A percentile compares a stretch with the other conserved stretches of the same genome.
These are phyloP conservation scores for Lepus americanus DNA, from an alignment of 2,113 vertebrate genomes.

Conservation along the genomic window DNA sequence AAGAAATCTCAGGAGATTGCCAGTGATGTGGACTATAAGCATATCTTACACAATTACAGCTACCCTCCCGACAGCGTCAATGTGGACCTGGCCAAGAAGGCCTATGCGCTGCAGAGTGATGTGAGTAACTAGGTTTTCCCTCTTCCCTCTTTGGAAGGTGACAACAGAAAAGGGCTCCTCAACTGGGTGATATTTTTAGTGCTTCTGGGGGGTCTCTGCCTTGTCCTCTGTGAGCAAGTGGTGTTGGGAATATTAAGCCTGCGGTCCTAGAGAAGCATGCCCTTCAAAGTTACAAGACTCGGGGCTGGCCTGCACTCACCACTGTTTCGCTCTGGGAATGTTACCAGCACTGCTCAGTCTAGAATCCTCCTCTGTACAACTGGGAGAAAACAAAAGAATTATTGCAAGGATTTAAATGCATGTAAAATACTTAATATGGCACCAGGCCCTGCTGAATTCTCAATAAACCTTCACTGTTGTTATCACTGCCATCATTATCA, in stretches of 20 bases:
- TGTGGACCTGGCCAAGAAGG: slow-evolving; percentile 92
- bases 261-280: neutral
- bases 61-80: slow-evolving; percentile 90
- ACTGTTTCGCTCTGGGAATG: neutral
- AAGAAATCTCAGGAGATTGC: slow-evolving; percentile 93
- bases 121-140: slow-evolving; percentile 85
- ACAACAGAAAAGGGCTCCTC: neutral
- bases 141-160: neutral
- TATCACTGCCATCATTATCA: neutral
- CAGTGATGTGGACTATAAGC: slow-evolving; percentile 92
- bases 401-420: slow-evolving; percentile 27
- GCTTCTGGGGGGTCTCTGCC: neutral
- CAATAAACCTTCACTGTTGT: neutral
- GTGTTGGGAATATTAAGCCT: neutral
- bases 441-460: neutral
- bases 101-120: slow-evolving; percentile 92
- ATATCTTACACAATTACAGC: slow-evolving; percentile 87
- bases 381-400: slow-evolving; percentile 12
- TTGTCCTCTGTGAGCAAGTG: neutral
- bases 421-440: neutral
- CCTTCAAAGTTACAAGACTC: neutral
- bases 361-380: neutral
- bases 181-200: neutral
- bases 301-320: neutral
- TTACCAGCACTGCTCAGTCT: neutral